Conservation (phyloP, 64 coral and sea anemone species). For the Astreopora myriophthalma region DNA sequence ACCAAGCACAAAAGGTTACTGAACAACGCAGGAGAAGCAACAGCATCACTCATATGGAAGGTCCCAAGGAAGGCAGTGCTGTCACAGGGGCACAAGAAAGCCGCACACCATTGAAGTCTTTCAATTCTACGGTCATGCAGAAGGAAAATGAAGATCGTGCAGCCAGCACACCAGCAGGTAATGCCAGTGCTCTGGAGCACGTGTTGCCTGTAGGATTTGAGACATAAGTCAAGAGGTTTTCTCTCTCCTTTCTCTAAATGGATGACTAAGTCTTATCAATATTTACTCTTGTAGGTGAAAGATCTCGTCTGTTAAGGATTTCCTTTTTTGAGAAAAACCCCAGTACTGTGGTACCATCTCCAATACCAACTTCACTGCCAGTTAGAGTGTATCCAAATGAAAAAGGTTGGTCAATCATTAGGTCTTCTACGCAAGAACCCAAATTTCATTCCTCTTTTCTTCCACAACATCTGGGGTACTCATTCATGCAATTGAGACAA, state of each 20-base stretch:
- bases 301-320: constrained; percentile 41
- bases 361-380: constrained; percentile 68
- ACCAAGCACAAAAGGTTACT: constrained; percentile 47
- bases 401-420: constrained; percentile 53
- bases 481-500: no score
- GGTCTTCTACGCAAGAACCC: neutral
- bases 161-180: constrained; percentile 72
- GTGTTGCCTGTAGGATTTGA: no score
- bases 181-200: neutral
- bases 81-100: neutral
- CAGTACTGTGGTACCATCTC: constrained; percentile 21
- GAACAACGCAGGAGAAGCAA: constrained; percentile 36
- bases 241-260: no score
- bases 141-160: constrained; percentile 35
- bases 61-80: neutral
- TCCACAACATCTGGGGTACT: no score
- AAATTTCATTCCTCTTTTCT: neutral
- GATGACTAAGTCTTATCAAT: no score
- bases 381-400: constrained; percentile 58
- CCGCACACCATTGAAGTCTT: constrained; percentile 34
- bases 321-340: constrained; percentile 52
- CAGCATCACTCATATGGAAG: neutral
- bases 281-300: constrained; percentile 11
- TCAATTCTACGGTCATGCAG: neutral
- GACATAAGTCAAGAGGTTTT: no score